Percentiles rank a stretch among this genome's conserved stretches.
Conservation (phyloP, 2,113 vertebrate genomes). For the Chloroceryle aenea region DNA sequence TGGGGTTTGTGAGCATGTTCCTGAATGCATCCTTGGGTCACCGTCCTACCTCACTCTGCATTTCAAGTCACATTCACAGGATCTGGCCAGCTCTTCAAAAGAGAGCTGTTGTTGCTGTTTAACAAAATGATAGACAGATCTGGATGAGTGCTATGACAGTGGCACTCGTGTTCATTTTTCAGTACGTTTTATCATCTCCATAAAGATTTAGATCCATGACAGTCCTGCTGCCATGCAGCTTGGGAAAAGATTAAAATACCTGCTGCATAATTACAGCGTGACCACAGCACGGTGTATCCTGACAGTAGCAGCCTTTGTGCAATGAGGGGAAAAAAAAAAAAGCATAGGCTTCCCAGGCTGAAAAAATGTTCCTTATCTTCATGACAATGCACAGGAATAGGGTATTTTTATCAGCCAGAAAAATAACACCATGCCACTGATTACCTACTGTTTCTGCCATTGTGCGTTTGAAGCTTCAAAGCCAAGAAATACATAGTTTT, state of each 20-base stretch:
- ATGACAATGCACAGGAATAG: not conserved
- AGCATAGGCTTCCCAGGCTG: not conserved
- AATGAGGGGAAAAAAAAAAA: not conserved
- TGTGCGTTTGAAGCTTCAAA: not conserved
- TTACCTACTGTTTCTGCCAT: not conserved
- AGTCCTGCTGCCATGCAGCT: not conserved
- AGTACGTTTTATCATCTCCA: not conserved
- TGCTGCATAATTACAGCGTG: not conserved
- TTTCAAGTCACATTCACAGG: not conserved
- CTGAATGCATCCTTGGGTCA: not conserved
- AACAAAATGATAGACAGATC: not conserved
- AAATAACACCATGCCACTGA: not conserved
- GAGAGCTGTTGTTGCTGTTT: not conserved
- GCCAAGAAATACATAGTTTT: not conserved
- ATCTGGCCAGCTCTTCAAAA: not conserved
- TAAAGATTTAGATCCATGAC: not conserved
- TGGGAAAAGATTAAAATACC: not conserved
- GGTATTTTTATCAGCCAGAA: not conserved
- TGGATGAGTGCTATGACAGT: not conserved
- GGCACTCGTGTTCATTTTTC: not conserved
- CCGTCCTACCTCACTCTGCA: rapidly evolving
- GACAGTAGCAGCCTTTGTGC: not conserved
- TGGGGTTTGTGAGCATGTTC: not conserved
- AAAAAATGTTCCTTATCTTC: not conserved
- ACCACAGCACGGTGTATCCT: not conserved